phyloP scores from a whole-genome alignment of 2,888 invertebrate species.

The Labia minor region DNA sequence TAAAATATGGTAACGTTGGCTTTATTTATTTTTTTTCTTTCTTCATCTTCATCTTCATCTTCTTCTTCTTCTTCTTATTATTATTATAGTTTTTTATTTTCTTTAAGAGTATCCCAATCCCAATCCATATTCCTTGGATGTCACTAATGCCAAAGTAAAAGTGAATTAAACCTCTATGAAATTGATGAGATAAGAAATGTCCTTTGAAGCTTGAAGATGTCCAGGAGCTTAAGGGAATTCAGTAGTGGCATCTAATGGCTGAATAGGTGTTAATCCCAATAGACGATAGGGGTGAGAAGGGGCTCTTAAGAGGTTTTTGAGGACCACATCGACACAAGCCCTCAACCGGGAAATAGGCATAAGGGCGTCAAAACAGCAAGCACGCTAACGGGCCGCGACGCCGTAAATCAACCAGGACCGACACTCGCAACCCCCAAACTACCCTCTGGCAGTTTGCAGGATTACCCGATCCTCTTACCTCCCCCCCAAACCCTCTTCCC shows the following conservation, averaged over 20 bases:
- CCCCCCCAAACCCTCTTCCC: neutral
- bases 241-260: neutral
- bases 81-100: no score
- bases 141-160: no score
- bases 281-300: neutral
- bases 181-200: no score
- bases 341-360: neutral
- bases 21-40: no score
- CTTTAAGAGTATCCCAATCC: no score
- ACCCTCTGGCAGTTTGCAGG: slow-evolving; percentile 1
- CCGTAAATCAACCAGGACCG: neutral
- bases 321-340: neutral
- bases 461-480: neutral
- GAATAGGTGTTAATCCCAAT: neutral
- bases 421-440: neutral
- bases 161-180: no score
- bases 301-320: neutral
- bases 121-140: no score
- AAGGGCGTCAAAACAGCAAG: neutral
- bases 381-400: slow-evolving; percentile 1
- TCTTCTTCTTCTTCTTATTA: no score
- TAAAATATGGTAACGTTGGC: no score
- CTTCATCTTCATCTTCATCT: no score
- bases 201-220: neutral
- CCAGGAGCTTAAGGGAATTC: neutral